phyloP scores from a whole-genome alignment of 2,888 invertebrate genomes.

The Poecilus cupreus region DNA sequence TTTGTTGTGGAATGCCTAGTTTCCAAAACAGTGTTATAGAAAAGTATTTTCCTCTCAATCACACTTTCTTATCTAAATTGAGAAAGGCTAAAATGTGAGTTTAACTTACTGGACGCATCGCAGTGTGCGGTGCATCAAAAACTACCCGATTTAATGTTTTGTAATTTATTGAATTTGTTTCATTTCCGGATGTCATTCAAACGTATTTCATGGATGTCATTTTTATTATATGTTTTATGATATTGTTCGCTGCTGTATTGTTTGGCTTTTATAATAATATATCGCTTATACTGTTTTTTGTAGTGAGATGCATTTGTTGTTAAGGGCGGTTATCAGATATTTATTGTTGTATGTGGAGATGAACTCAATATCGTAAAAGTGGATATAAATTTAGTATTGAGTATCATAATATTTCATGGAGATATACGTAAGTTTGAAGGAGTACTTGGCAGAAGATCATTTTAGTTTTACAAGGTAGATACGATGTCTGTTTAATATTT shows the following conservation, averaged over 20 bases:
- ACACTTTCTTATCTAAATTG: neutral
- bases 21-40: too few species aligned
- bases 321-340: neutral
- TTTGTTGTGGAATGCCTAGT: too few species aligned
- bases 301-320: neutral
- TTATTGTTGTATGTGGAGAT: neutral
- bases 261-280: constrained; percentile 4
- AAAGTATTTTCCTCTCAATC: too few species aligned
- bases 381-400: neutral
- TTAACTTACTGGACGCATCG: neutral
- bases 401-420: neutral
- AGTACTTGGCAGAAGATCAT: too few species aligned
- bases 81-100: neutral
- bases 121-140: neutral
- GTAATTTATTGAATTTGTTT: constrained; percentile 8
- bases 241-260: neutral
- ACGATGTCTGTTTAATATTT: too few species aligned
- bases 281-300: neutral
- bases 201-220: neutral
- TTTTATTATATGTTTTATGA: neutral
- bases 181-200: neutral
- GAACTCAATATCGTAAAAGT: neutral
- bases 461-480: too few species aligned
- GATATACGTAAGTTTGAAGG: neutral
- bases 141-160: neutral